Evolutionary conservation across 2,888 invertebrate genomes (phyloP), one percentile per base, ranked within the genome.

Genomic region (Phrixothrix hirtus): DNA sequence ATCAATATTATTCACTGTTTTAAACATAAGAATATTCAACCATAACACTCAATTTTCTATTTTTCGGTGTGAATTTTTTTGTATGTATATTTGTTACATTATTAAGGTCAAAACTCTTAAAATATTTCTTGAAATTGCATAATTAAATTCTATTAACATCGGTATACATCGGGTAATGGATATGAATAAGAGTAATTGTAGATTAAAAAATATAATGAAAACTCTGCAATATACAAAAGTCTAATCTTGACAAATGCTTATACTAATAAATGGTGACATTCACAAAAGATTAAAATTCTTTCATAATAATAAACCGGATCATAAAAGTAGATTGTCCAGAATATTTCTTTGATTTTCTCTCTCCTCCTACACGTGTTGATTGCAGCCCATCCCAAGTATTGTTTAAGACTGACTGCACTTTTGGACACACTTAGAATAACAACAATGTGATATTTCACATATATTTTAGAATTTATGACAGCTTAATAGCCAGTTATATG

Each of bases 351-450:
- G 46, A 42, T 25, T 42, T 17, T 42, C 41, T 42, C 42, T 26
- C 41, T 52, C 45, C 38, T 41, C 52, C 52, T 47, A 52, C 52
- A 46, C 16, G 52, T 46, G 46, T 41, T 52, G 46, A 49, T 49
- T 49, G 39, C 44, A 13, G 41, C 54, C 54, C 35, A 44, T 32
- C 54, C 54, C 34, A 32, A 12, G 27, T 31, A 54, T 54, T 54
- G 54, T 54, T 49, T 54, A 54, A 54, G 41, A 54, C 39, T 41
- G 39, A 44, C 41, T 54, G 37, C 43, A 44, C 27, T 26, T 39
- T 45, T 32, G 26, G 9, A 46, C 45, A 27, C 41, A 34, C 42
- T 25, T 32, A 39, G 44, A 54, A 48, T 54, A 54, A 45, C 38
- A 44, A 54, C 45, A 52, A 42, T 52, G 52, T 46, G 52, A 41